Base-by-base conservation (phyloP, 2,888 invertebrate genomes). In the Lithophane leautieri region DNA sequence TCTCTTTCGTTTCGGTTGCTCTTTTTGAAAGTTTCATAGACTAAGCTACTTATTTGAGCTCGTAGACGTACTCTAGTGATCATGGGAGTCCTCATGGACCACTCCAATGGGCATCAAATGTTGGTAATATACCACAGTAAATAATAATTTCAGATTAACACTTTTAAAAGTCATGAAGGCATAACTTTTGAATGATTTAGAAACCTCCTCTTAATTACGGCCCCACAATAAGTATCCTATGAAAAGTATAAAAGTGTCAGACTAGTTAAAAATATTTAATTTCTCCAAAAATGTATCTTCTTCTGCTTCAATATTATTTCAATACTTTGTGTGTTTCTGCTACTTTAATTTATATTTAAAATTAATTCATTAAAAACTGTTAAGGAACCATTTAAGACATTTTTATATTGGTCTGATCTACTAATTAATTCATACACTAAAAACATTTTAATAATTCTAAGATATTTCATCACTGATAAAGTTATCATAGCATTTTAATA, bases 91-190 rank as follows among this genome's bases (percentile, higher is more conserved):
- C 58, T 76, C 40, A 56, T 65, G 40, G 60, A 76, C 4, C 44
- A 65, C 67, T 60, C 44, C 58, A 80, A 80, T 75, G 78, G 62
- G 12, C 78, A 74, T 58, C 78, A 74, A 80, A 28, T 52, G 42
- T 77, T 56, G 80, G 80, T 81, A 81, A 81, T 72, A 81, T 66
- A 14, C 25, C 22, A 60, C 3, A 61, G 25, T 60, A 25, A 8
- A 28, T 44, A 72, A n/a, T 68, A n/a, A 50, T n/a, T 50, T n/a
- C 6, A 42, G n/a, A 50, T 40, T 47, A 40, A 61, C 25, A 56
- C n/a, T 42, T 54, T 16, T 7, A 14, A 42, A 78, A 44, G 14
- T 47, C n/a, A 22, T 78, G 2, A 19, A 28, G 77, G 8, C 34
- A n/a, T 19, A 54, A n/a, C 3, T 61, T 80, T 54, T 25, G 1